Evolutionary conservation across 2,797 vertebrate genomes (phyloP), one percentile per base, ranked within the genome.

Genomic region (Tragelaphus oryx): DNA sequence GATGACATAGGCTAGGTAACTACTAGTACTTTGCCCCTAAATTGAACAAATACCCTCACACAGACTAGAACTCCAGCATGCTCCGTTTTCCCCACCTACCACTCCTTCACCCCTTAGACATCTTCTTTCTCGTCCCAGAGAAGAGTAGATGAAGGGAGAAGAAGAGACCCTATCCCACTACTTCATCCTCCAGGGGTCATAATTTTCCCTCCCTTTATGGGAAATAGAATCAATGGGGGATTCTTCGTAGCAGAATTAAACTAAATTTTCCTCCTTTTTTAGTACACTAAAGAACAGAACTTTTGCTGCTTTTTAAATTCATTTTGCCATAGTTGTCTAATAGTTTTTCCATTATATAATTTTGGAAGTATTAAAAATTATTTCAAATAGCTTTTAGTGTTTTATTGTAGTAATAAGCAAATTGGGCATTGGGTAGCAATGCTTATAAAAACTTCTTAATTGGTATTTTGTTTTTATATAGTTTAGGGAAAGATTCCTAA

Each of bases 291-390:
- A 93, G 78, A 80, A 80, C 59, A 83, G 28, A 93, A 81, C 22
- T 20, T 94, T 87, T 48, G 28, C 54, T 96, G 16, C 22, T 92
- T 95, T 59, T 65, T 76, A 78, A 74, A 59, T 85, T 76, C 3
- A 79, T 59, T 87, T 93, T 91, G 55, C 62, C 30, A 48, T 65
- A 52, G 20, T 84, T 68, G 44, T n/a, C 33, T n/a, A 26, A 3
- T 93, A 76, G 52, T 44, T 92, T 90, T 90, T 94, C 71, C 85
- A 62, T 28, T 28, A 16, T 50, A 65, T 13, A 24, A 86, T 52
- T 93, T 86, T 93, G 24, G 30, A 92, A 92, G 30, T 85, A 57
- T 75, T 33, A 85, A 94, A 80, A 84, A 71, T 78, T 87, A 80
- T 50, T 94, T 93, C 22, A 62, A 80, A 68, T 48, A 83, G 48